phyloP scores from a whole-genome alignment of 2,113 vertebrate species.

The Myxocyprinus asiaticus region DNA sequence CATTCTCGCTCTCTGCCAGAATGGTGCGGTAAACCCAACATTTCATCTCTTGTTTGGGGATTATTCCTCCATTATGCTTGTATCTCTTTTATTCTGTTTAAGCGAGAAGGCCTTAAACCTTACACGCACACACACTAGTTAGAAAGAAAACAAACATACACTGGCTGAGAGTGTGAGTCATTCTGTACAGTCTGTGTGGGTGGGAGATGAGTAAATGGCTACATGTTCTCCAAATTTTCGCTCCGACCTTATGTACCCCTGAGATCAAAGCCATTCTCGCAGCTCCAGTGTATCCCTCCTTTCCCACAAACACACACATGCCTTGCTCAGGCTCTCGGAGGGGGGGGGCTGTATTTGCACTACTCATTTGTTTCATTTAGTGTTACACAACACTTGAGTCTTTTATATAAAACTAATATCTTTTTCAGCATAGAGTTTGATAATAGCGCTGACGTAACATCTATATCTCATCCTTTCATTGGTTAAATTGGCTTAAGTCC shows the following conservation, averaged over 20 bases:
- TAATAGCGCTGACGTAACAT: too few relatives aligned
- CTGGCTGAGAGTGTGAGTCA: slow-evolving; percentile 16
- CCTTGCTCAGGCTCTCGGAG: neutral
- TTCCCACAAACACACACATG: neutral
- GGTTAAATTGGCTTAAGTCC: neutral
- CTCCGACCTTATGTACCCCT: slow-evolving; percentile 12
- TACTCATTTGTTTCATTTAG: neutral
- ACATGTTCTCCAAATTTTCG: neutral
- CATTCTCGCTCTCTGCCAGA: neutral
- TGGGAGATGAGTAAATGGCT: slow-evolving; percentile 34
- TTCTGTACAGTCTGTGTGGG: slow-evolving; percentile 5
- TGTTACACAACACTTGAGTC: too few relatives aligned
- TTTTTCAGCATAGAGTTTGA: too few relatives aligned
- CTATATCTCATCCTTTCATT: neutral
- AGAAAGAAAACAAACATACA: neutral
- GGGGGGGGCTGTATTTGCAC: neutral
- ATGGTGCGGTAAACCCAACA: slow-evolving; percentile 25
- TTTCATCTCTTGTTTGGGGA: slow-evolving; percentile 31
- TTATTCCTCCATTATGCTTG: slow-evolving; percentile 1
- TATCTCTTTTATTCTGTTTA: neutral
- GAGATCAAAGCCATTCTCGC: slow-evolving; percentile 23
- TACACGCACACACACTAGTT: neutral
- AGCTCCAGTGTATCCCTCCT: neutral
- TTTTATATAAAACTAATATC: too few relatives aligned
- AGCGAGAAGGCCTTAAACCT: slow-evolving; percentile 22